Conservation (phyloP, 1,140 invertebrate species). For the Hycleus phaleratus region DNA sequence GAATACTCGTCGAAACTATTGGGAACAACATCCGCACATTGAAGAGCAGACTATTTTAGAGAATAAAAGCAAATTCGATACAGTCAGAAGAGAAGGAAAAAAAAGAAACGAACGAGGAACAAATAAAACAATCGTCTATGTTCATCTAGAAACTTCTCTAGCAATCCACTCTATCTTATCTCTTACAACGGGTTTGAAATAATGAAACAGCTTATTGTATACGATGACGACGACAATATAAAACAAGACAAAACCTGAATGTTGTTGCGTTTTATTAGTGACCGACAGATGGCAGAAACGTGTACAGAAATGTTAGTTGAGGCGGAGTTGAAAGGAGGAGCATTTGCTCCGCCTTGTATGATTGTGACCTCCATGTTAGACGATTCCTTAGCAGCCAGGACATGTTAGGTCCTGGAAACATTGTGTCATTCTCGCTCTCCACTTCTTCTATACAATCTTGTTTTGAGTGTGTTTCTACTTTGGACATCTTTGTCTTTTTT, state of each 20-base stretch:
- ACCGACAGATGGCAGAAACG: conserved; percentile 33
- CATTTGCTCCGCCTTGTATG: conserved; percentile 23
- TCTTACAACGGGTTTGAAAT: conserved; percentile 31
- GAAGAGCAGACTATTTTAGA: no score
- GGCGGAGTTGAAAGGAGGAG: conserved; percentile 26
- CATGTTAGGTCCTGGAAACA: conserved; percentile 34
- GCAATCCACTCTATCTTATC: conserved; percentile 22
- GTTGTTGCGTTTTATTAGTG: neutral
- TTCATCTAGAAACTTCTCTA: no score
- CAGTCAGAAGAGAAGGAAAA: neutral
- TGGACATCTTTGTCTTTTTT: conserved; percentile 17
- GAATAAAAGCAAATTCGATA: neutral
- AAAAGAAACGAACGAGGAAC: neutral
- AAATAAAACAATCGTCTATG: conserved; percentile 17
- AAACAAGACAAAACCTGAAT: conserved; percentile 22
- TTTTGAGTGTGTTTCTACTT: conserved; percentile 13
- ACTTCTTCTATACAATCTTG: conserved; percentile 2
- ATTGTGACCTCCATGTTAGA: conserved; percentile 37
- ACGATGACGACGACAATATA: conserved; percentile 23
- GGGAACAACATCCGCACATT: neutral
- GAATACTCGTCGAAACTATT: conserved; percentile 2
- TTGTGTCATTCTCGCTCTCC: conserved; percentile 16
- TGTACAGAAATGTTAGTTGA: conserved; percentile 14
- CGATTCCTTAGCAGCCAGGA: conserved; percentile 33
- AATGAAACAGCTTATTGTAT: conserved; percentile 35